A percentile compares a stretch with the other conserved stretches of the same genome.
These are phyloP conservation scores for Musca vetustissima DNA, from an alignment of 1,140 invertebrate species.

Conservation along the genomic window DNA sequence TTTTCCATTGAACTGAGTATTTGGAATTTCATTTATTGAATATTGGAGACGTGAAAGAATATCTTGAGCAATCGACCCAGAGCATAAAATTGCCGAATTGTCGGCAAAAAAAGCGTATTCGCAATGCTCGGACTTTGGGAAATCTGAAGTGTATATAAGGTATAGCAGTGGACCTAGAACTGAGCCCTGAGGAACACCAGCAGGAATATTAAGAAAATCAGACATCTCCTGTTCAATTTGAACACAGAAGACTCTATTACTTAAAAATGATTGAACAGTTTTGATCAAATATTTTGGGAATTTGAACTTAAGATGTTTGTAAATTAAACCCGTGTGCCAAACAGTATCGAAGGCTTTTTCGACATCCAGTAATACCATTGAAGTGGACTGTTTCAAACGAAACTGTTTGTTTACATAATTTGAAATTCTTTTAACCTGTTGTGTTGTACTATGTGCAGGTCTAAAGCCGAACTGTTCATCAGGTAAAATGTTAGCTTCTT, in stretches of 20 bases:
- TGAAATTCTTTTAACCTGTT: conserved; percentile 46
- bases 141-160: conserved; percentile 39
- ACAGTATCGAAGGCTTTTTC: conserved; percentile 48
- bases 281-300: conserved; percentile 30
- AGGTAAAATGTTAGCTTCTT: conserved; percentile 36
- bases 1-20: background rate
- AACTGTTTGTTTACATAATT: conserved; percentile 39
- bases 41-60: background rate
- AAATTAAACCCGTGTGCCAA: conserved; percentile 43
- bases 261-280: conserved; percentile 29
- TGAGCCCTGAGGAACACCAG: conserved; percentile 47
- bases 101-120: conserved; percentile 32
- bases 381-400: conserved; percentile 38
- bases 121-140: conserved; percentile 17
- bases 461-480: conserved; percentile 55
- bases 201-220: conserved; percentile 26
- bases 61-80: background rate
- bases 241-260: conserved; percentile 34
- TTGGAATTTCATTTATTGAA: background rate
- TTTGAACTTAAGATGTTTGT: conserved; percentile 34
- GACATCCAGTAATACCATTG: conserved; percentile 42
- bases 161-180: conserved; percentile 40
- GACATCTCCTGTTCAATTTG: conserved; percentile 25
- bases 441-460: conserved; percentile 39
- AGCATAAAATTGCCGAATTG: conserved; percentile 32